Conservation (phyloP, 2,888 invertebrate genomes). For the Aproaerema taeniolella region DNA sequence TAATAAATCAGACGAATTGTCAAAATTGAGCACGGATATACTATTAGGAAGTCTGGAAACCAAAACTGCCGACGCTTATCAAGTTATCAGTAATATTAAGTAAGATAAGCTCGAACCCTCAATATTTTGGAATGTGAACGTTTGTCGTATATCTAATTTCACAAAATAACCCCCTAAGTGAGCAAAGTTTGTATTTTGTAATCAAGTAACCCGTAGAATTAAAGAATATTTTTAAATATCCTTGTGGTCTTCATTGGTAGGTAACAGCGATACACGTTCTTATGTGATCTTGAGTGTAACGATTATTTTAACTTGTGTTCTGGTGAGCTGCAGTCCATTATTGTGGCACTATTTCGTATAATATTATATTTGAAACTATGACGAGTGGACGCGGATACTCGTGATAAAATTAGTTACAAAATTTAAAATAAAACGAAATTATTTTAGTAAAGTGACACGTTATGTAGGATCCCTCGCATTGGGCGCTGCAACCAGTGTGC, state of each 20-base stretch:
- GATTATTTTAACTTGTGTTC: conserved; percentile 32
- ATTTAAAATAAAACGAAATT: conserved; percentile 65
- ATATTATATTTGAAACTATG: conserved; percentile 67
- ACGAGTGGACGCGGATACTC: conserved; percentile 69
- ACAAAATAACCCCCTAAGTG: conserved; percentile 20
- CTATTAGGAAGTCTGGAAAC: conserved; percentile 66
- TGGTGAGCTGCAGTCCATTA: conserved; percentile 52
- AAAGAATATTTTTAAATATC: conserved; percentile 63
- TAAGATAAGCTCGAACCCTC: conserved; percentile 50
- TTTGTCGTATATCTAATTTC: conserved; percentile 22
- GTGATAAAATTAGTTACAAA: conserved; percentile 74
- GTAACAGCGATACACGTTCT: conserved; percentile 70
- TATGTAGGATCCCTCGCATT: conserved; percentile 28
- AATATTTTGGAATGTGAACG: conserved; percentile 27
- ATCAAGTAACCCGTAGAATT: conserved; percentile 43
- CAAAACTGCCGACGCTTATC: conserved; percentile 68
- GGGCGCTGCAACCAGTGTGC: conserved; percentile 25
- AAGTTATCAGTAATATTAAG: conserved; percentile 54
- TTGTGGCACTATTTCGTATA: conserved; percentile 58
- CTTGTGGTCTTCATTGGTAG: conserved; percentile 74
- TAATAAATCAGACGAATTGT: conserved; percentile 36
- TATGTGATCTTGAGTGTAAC: conserved; percentile 47
- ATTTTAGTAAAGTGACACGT: conserved; percentile 50
- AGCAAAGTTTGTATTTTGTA: conserved; percentile 57
- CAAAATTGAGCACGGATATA: conserved; percentile 71